Conservation (phyloP, 2,888 invertebrate genomes). For the Melieria crassipennis region DNA sequence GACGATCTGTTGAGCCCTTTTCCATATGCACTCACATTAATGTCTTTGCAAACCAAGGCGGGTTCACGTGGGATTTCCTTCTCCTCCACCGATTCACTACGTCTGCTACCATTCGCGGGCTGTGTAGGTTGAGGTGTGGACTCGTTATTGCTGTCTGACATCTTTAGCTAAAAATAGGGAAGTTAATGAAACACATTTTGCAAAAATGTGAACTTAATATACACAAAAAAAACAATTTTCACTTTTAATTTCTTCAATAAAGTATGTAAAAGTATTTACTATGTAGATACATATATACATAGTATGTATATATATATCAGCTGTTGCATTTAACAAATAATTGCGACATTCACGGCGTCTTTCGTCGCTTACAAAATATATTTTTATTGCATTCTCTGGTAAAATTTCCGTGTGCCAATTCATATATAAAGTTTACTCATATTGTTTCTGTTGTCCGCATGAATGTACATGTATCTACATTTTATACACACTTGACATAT, state of each 20-base stretch:
- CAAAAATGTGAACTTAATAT: no score
- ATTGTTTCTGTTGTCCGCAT: no score
- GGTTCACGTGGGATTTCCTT: constrained; percentile 79
- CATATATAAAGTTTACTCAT: no score
- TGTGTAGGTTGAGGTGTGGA: constrained; percentile 49
- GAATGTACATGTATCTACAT: no score
- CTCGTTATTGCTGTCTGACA: constrained; percentile 56
- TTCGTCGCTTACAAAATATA: no score
- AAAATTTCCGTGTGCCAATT: no score
- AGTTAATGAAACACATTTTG: not conserved
- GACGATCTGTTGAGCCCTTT: not conserved
- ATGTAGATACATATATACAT: not conserved
- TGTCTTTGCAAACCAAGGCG: constrained; percentile 80
- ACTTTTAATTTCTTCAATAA: no score
- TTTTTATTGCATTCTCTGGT: no score
- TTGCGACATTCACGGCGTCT: no score
- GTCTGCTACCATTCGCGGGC: constrained; percentile 58
- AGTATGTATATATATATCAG: not conserved
- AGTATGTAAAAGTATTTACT: not conserved
- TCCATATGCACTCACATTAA: constrained; percentile 71
- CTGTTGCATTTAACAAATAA: no score
- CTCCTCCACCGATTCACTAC: constrained; percentile 69
- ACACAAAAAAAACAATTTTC: no score
- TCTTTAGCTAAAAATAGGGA: constrained; percentile 54
- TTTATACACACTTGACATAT: no score